These are phyloP conservation scores for Gila robusta DNA, from an alignment of 2,797 vertebrate genomes.

Conservation along the genomic window DNA sequence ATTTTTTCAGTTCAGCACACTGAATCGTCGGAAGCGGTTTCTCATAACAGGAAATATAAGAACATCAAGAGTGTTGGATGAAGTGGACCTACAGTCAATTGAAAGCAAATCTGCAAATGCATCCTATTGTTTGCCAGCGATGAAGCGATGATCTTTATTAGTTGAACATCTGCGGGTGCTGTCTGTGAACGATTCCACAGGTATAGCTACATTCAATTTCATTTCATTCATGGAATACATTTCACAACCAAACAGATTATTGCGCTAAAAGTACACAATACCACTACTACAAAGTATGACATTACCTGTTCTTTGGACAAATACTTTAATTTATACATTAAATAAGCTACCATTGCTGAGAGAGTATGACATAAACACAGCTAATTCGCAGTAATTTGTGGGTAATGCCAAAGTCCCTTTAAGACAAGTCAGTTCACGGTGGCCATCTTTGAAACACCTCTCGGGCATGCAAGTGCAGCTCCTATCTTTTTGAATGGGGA, in stretches of 20 bases:
- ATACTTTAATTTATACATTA: background rate
- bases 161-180: background rate
- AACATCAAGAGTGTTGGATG: too few relatives aligned
- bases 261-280: too few relatives aligned
- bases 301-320: background rate
- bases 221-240: background rate
- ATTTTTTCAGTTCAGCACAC: too few relatives aligned
- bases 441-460: background rate
- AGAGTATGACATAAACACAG: background rate
- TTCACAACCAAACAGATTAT: too few relatives aligned
- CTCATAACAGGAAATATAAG: too few relatives aligned
- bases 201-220: background rate
- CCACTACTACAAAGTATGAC: background rate
- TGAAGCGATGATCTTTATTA: too few relatives aligned
- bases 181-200: background rate
- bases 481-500: background rate
- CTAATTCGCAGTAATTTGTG: too few relatives aligned
- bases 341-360: background rate
- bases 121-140: too few relatives aligned
- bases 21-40: too few relatives aligned
- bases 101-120: too few relatives aligned
- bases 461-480: background rate
- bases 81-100: too few relatives aligned
- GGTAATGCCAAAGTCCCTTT: background rate
- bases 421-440: background rate